Conservation (phyloP, 2,888 invertebrate species). For the Ophraella communa region DNA sequence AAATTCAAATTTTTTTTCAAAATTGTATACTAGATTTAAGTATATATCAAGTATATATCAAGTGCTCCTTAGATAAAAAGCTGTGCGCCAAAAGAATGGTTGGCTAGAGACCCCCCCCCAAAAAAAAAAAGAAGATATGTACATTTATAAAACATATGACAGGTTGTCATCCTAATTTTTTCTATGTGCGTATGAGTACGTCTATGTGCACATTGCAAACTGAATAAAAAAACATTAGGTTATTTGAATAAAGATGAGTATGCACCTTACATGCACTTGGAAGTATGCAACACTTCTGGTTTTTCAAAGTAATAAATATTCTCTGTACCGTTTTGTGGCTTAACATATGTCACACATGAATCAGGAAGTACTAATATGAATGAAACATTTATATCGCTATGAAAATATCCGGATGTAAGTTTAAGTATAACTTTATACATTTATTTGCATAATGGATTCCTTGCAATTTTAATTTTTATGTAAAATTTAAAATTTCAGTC, state of each 20-base stretch:
- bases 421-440: background rate
- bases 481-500: too few relatives aligned
- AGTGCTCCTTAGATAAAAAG: too few relatives aligned
- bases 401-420: background rate
- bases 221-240: slow-evolving; percentile 16
- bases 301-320: slow-evolving; percentile 18
- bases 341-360: slow-evolving; percentile 14
- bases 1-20: too few relatives aligned
- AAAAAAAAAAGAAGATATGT: too few relatives aligned
- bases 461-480: background rate
- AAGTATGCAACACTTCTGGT: slow-evolving; percentile 16
- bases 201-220: slow-evolving; percentile 8
- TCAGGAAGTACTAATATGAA: slow-evolving; percentile 20
- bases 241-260: slow-evolving; percentile 22
- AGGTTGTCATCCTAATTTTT: background rate
- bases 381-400: background rate
- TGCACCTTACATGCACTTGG: slow-evolving; percentile 21
- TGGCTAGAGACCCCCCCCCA: too few relatives aligned
- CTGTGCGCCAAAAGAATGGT: too few relatives aligned
- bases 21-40: too few relatives aligned
- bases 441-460: background rate
- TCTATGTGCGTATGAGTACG: slow-evolving; percentile 7
- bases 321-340: slow-evolving; percentile 16
- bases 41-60: too few relatives aligned
- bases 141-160: too few relatives aligned